Percentiles rank a stretch among this genome's conserved stretches.
Evolutionary conservation across 2,888 invertebrate genomes (phyloP).

Genomic region (Villa cingulata): DNA sequence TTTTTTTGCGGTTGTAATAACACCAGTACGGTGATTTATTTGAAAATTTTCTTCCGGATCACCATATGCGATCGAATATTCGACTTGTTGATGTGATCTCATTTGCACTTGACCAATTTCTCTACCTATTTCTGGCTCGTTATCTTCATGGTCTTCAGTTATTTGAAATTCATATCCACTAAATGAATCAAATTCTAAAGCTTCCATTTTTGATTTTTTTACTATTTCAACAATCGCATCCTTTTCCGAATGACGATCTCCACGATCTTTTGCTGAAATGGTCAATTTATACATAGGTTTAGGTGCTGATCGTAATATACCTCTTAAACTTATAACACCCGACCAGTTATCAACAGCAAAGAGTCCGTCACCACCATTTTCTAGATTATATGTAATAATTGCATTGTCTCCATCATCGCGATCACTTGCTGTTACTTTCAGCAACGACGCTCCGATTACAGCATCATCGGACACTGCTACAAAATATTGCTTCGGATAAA

Average conservation of each 20-base stretch:
- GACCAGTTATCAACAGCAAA: slow-evolving; percentile 68
- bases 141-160: slow-evolving; percentile 60
- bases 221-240: slow-evolving; percentile 72
- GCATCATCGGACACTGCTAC: slow-evolving; percentile 56
- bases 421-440: slow-evolving; percentile 71
- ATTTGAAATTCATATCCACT: slow-evolving; percentile 72
- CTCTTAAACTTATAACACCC: slow-evolving; percentile 58
- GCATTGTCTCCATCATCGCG: slow-evolving; percentile 82
- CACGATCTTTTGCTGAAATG: slow-evolving; percentile 70
- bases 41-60: slow-evolving; percentile 64
- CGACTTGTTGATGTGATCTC: slow-evolving; percentile 44
- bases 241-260: slow-evolving; percentile 54
- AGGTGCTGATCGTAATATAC: slow-evolving; percentile 45
- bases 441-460: slow-evolving; percentile 46
- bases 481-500: slow-evolving; percentile 82
- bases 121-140: slow-evolving; percentile 45
- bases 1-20: slow-evolving; percentile 60
- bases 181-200: slow-evolving; percentile 60
- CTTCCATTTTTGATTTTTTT: slow-evolving; percentile 55
- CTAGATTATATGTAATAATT: slow-evolving; percentile 60
- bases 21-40: slow-evolving; percentile 66
- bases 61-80: slow-evolving; percentile 67
- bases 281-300: slow-evolving; percentile 58
- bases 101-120: slow-evolving; percentile 67
- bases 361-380: slow-evolving; percentile 57